These are phyloP conservation scores for Pimpla rufipes DNA, from an alignment of 2,888 invertebrate species.

Conservation along the genomic window DNA sequence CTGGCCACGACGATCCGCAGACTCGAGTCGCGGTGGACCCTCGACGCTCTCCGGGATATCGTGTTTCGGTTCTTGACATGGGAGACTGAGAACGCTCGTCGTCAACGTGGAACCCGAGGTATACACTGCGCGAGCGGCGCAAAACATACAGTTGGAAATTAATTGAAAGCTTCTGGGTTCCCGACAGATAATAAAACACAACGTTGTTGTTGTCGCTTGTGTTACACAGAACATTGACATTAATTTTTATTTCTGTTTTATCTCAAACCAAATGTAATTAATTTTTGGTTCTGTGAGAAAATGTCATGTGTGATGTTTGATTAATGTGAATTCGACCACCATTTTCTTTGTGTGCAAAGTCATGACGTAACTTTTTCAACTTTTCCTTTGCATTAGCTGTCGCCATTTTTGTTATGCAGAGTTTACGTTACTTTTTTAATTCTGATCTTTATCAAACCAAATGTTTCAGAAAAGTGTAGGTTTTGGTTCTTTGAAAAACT, in stretches of 20 bases:
- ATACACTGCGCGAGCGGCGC: not conserved
- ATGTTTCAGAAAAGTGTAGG: too few species aligned
- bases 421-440: too few species aligned
- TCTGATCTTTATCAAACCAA: too few species aligned
- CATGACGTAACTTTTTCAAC: too few species aligned
- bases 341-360: not conserved
- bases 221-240: not conserved
- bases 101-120: constrained; percentile 54
- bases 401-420: too few species aligned
- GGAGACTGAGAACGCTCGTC: constrained; percentile 61
- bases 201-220: too few species aligned
- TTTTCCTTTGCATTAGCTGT: too few species aligned
- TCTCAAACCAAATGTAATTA: too few species aligned
- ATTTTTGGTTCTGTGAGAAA: too few species aligned
- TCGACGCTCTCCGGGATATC: constrained; percentile 62
- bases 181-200: too few species aligned
- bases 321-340: not conserved
- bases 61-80: constrained; percentile 69
- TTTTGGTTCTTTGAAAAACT: too few species aligned
- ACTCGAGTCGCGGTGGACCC: constrained; percentile 34
- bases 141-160: not conserved
- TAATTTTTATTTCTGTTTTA: too few species aligned
- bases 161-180: not conserved
- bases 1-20: not conserved
- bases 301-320: not conserved